Evolutionary conservation across 2,888 invertebrate genomes (phyloP).

Genomic region (Archips crataeganus): DNA sequence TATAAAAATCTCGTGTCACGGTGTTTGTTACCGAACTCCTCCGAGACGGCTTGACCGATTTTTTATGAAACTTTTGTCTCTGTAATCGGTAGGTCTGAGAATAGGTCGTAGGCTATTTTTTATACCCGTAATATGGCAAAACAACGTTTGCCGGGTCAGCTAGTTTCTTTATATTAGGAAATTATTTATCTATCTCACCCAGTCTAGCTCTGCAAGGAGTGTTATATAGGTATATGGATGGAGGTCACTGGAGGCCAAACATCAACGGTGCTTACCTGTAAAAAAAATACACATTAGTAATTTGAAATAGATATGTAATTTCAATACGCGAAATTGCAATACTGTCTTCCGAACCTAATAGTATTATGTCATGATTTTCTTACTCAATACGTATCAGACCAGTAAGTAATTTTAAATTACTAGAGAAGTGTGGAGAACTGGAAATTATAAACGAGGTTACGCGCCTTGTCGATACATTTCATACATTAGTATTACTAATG

Average conservation of each 20-base stretch:
- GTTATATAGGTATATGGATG: neutral
- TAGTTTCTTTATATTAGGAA: neutral
- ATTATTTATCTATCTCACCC: neutral
- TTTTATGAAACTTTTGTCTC: too few species aligned
- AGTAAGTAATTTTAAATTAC: slow-evolving; percentile 27
- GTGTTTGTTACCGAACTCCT: too few species aligned
- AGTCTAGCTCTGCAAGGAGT: neutral
- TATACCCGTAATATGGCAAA: too few species aligned
- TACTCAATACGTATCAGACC: slow-evolving; percentile 30
- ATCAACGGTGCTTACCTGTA: slow-evolving; percentile 34
- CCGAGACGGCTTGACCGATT: too few species aligned
- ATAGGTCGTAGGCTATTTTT: too few species aligned
- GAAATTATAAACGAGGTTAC: slow-evolving; percentile 31
- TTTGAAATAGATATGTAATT: slow-evolving; percentile 1
- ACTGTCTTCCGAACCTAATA: slow-evolving; percentile 11
- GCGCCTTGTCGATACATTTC: slow-evolving; percentile 31
- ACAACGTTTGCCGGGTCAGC: too few species aligned
- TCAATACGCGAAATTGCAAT: slow-evolving; percentile 13
- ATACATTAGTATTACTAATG: slow-evolving; percentile 34
- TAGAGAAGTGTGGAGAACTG: slow-evolving; percentile 25
- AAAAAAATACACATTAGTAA: slow-evolving; percentile 24
- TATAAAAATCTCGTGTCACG: too few species aligned
- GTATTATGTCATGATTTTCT: slow-evolving; percentile 26
- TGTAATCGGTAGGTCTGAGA: too few species aligned
- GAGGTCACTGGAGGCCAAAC: neutral